Percentiles rank a stretch among this genome's conserved stretches.
Evolutionary conservation across 2,797 vertebrate genomes (phyloP).

Genomic region (Betta splendens): DNA sequence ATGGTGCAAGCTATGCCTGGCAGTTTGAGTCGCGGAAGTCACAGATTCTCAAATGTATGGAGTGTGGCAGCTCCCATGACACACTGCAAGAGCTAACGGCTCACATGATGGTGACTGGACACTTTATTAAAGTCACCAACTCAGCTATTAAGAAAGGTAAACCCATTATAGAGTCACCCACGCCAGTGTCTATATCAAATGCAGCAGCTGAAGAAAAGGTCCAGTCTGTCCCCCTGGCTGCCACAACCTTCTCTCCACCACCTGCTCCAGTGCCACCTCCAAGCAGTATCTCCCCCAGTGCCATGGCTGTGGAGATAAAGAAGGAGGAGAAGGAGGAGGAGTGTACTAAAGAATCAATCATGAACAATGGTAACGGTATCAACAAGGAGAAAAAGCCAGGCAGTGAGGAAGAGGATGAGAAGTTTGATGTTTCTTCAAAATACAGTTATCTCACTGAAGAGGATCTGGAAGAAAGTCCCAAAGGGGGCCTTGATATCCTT

Average conservation of each 20-base stretch:
- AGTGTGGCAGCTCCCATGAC: slow-evolving; percentile 95
- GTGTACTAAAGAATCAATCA: slow-evolving; percentile 81
- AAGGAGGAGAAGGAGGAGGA: slow-evolving; percentile 95
- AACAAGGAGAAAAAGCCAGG: slow-evolving; percentile 87
- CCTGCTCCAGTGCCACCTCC: slow-evolving; percentile 89
- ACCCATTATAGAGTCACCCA: slow-evolving; percentile 88
- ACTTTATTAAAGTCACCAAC: slow-evolving; percentile 99
- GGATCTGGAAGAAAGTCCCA: slow-evolving; percentile 96
- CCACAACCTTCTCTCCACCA: slow-evolving; percentile 94
- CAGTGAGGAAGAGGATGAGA: slow-evolving; percentile 90
- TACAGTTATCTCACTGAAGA: slow-evolving; percentile 97
- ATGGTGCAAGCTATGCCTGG: slow-evolving; percentile 98
- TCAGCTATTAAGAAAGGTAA: slow-evolving; percentile 99
- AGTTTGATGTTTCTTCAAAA: slow-evolving; percentile 95
- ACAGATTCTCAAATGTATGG: slow-evolving; percentile 99
- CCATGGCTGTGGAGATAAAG: slow-evolving; percentile 88
- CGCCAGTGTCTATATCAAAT: slow-evolving; percentile 77
- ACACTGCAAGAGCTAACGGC: slow-evolving; percentile 96
- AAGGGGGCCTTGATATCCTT: slow-evolving; percentile 95
- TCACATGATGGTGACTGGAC: slow-evolving; percentile 99
- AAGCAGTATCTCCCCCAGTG: slow-evolving; percentile 86
- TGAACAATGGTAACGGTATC: slow-evolving; percentile 61
- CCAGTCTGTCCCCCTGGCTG: slow-evolving; percentile 96
- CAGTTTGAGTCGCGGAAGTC: slow-evolving; percentile 98
- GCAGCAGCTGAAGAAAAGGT: slow-evolving; percentile 89